Percentiles rank a stretch among this genome's conserved stretches.
Conservation (phyloP, 1,140 invertebrate species). For the Ptiloglossa arizonensis region DNA sequence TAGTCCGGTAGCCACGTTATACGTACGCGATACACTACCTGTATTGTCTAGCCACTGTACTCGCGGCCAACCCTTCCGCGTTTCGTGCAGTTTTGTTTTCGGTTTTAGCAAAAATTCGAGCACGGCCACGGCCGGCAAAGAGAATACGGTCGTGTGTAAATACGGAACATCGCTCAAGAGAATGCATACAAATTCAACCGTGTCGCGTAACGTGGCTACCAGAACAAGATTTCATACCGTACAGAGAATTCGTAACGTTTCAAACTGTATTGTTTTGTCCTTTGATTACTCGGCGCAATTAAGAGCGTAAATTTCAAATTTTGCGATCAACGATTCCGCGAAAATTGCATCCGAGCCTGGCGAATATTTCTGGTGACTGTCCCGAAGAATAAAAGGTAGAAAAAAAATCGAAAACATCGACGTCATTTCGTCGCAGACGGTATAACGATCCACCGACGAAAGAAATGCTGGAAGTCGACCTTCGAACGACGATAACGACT, state of each 20-base stretch:
- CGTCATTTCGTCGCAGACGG: neutral
- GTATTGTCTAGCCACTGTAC: neutral
- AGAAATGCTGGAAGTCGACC: conserved; percentile 44
- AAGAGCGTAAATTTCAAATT: no score
- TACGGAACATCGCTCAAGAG: no score
- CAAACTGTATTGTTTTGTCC: no score
- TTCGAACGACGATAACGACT: conserved; percentile 59
- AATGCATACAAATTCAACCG: no score
- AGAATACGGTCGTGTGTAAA: no score
- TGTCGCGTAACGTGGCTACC: no score
- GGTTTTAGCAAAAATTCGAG: neutral
- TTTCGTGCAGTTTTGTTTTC: neutral
- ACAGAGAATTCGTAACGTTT: no score
- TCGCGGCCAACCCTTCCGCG: neutral
- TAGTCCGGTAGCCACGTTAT: conserved; percentile 42
- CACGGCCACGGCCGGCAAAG: neutral
- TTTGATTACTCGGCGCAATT: no score
- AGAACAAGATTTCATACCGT: no score
- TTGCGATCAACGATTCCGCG: no score
- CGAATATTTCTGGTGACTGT: neutral
- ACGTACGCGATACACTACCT: conserved; percentile 25
- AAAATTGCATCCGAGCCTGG: neutral
- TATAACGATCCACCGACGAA: conserved; percentile 28
- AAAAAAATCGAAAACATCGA: neutral
- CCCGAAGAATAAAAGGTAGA: neutral